Evolutionary conservation across 1,140 invertebrate genomes (phyloP), one percentile per base, ranked within the genome.

Genomic region (Polypedilum vanderplanki): DNA sequence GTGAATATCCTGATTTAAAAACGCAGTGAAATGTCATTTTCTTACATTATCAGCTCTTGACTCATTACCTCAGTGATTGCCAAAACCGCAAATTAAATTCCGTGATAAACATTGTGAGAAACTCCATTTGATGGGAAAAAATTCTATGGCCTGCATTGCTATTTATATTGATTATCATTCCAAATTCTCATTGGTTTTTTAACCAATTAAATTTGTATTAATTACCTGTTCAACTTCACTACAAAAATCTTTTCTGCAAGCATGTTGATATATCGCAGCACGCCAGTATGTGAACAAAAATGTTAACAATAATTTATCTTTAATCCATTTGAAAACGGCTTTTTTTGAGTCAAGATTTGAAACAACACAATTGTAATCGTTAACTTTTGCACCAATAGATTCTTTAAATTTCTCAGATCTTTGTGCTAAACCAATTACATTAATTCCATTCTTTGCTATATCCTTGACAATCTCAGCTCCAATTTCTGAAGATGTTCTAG

Each of bases 401-500:
- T 75, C 79, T 76, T 40, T 33, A 75, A 24, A 93, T 82, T 40
- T 82, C 9, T 89, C 84, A 12, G 86, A 78, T 75, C 89, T 85
- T 73, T 90, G 84, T 0, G 90, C 90, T 46, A 92, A 83, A 0
- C 89, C 92, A 0, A 92, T 86, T 10, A 93, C 91, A 73, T 82
- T 85, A 74, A 93, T 79, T 3, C 90, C 90, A 22, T 85, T 79
- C 24, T 85, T 79, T 0, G 88, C 87, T 7, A 93, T 80, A 2
- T 80, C 78, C 76, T 84, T 80, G 12, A 85, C 84, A n/a, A 88
- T 83, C 0, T 83, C 86, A 0, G 86, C 85, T 0, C 91, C 91
- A 20, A 93, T 92, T 0, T 91, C 91, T 0, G 85, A 83, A 76
- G 89, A 91, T 0, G 90, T 90, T 0, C 90, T 91, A 0, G 91